phyloP scores from a whole-genome alignment of 2,113 vertebrate species.

The Aramus guarauna region DNA sequence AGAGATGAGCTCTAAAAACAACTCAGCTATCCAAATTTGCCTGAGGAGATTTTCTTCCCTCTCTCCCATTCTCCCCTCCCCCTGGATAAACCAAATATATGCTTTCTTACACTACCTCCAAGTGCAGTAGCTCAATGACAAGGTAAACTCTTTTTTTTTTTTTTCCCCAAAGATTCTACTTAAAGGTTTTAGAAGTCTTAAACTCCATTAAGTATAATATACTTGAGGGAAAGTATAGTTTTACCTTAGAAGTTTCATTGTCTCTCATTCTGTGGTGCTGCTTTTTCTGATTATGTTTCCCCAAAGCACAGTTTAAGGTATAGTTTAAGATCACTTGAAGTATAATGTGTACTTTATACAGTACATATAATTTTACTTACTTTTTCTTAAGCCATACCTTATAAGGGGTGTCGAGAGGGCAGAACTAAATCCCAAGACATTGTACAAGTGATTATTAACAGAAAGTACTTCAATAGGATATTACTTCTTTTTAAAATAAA shows the following conservation, averaged over 20 bases:
- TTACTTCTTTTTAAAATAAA: neutral
- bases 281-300: conserved; percentile 50
- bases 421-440: conserved; percentile 49
- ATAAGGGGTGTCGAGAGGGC: neutral
- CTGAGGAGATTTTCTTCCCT: neutral
- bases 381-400: conserved; percentile 40
- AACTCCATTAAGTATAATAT: conserved; percentile 31
- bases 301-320: conserved; percentile 50
- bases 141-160: neutral
- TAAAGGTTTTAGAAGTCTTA: conserved; percentile 14
- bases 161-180: neutral
- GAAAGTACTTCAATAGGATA: neutral
- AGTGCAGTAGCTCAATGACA: neutral
- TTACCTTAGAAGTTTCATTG: conserved; percentile 30
- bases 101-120: neutral
- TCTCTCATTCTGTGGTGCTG: neutral
- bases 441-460: neutral
- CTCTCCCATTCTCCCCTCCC: neutral
- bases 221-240: conserved; percentile 21
- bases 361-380: conserved; percentile 48
- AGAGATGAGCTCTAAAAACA: conserved; percentile 9
- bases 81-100: neutral
- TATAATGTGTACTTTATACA: conserved; percentile 45
- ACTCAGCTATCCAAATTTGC: neutral
- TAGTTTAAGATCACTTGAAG: conserved; percentile 50